These are phyloP conservation scores for Crossocerus cetratus DNA, from an alignment of 2,888 invertebrate species.

Conservation along the genomic window DNA sequence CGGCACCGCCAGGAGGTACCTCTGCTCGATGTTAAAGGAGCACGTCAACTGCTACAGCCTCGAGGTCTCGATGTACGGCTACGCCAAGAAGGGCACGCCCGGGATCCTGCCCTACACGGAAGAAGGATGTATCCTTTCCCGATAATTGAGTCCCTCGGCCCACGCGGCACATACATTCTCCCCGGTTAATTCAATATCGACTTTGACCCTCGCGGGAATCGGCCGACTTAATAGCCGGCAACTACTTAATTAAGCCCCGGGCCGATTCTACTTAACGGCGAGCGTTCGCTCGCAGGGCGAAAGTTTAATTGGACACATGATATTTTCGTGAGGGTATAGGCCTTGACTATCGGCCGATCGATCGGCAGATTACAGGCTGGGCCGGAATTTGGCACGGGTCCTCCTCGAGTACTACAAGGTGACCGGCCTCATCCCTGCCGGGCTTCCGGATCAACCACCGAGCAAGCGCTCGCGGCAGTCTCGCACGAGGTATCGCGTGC, in stretches of 20 bases:
- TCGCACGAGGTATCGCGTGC: constrained; percentile 68
- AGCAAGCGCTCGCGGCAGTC: constrained; percentile 72
- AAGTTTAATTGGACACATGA: background rate
- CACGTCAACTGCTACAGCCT: constrained; percentile 92
- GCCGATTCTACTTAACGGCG: background rate
- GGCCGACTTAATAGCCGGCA: background rate
- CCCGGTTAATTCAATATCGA: background rate
- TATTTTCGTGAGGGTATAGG: background rate
- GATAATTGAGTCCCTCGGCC: background rate
- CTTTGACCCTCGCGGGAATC: background rate
- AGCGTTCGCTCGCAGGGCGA: background rate
- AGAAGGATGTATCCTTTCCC: constrained; percentile 93
- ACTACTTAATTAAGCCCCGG: background rate
- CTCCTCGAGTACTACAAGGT: constrained; percentile 89
- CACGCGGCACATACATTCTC: background rate
- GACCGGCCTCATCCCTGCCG: constrained; percentile 82
- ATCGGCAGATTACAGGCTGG: constrained; percentile 84
- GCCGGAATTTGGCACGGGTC: constrained; percentile 86
- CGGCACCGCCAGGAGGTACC: constrained; percentile 91
- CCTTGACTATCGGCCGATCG: constrained; percentile 49
- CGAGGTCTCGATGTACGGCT: constrained; percentile 95
- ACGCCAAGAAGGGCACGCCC: constrained; percentile 84
- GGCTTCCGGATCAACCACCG: constrained; percentile 73
- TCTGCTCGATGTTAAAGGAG: constrained; percentile 86
- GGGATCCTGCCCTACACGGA: constrained; percentile 92